Evolutionary conservation across 2,888 invertebrate genomes (phyloP), one percentile per base, ranked within the genome.

Genomic region (Anodontia alba): DNA sequence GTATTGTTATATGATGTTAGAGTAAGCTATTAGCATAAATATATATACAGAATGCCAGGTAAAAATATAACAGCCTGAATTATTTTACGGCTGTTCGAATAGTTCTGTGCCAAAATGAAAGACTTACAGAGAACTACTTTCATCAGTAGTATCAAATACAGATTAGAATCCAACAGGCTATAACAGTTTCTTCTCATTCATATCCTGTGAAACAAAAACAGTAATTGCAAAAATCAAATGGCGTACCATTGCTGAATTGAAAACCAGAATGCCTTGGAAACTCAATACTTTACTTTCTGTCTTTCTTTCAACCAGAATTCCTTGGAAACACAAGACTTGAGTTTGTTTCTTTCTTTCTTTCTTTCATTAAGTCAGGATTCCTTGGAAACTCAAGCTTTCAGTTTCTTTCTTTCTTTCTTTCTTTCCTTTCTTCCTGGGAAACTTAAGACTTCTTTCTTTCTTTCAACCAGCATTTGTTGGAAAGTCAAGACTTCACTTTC

Each of bases 121-220:
- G 26, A 20, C 54, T 10, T 54, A 26, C 54, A 26, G n/a, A 26
- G 54, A 54, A 15, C 26, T 26, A 26, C 54, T 54, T 54, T 54
- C 54, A 54, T 5, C 26, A 26, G n/a, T 10, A 5, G n/a, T 26
- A 54, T 54, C 26, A 54, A 26, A 54, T 54, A 54, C n/a, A 54
- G 54, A 54, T 54, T 54, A 54, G 54, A 54, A 8, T 26, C 54
- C 54, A 54, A 54, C 54, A 54, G 54, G 54, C 54, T 26, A 7
- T 5, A 46, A 46, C 10, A 3, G 5, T 46, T 46, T 46, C 8
- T 46, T 46, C n/a, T 3, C 46, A 46, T 46, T 46, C 17, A 46
- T 42, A 42, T 20, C 15, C 17, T 12, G 46, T 20, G 46, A 46
- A 15, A 46, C 5, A 46, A 46, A 20, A 8, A 20, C 20, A 46